Conservation (phyloP, 2,888 invertebrate species). For the Synergus itoensis region DNA sequence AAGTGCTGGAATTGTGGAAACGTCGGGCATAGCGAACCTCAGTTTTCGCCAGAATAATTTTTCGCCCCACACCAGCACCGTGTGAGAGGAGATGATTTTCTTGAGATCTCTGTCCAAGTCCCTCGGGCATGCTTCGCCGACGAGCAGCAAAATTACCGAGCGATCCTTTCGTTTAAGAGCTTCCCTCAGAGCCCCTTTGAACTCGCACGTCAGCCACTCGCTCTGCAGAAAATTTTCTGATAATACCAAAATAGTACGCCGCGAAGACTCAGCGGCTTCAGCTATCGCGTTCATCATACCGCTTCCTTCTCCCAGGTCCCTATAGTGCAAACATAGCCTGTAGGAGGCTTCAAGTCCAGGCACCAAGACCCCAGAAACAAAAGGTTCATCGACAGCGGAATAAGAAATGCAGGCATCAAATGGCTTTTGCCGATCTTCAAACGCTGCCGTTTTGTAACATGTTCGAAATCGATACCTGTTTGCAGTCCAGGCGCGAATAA, state of each 20-base stretch:
- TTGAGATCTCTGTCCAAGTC: conserved; percentile 95
- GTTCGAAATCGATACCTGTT: conserved; percentile 91
- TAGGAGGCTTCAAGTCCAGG: conserved; percentile 93
- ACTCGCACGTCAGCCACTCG: conserved; percentile 97
- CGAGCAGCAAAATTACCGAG: conserved; percentile 92
- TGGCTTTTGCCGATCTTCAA: conserved; percentile 86
- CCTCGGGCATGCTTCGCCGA: conserved; percentile 92
- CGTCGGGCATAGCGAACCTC: conserved; percentile 92
- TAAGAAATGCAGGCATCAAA: conserved; percentile 98
- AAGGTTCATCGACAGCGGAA: conserved; percentile 94
- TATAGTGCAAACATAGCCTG: conserved; percentile 93
- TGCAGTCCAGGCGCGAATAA: conserved; percentile 91
- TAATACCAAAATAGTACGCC: conserved; percentile 92
- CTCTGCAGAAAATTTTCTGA: conserved; percentile 96
- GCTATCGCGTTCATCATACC: conserved; percentile 95
- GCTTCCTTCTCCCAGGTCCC: conserved; percentile 93
- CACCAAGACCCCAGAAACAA: conserved; percentile 92
- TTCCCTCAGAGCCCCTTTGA: conserved; percentile 95
- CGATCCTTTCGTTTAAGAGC: conserved; percentile 92
- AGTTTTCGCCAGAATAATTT: conserved; percentile 98
- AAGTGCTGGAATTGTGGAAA: conserved; percentile 70
- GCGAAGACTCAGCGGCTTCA: conserved; percentile 94
- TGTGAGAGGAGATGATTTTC: conserved; percentile 93
- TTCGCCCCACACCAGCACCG: conserved; percentile 96
- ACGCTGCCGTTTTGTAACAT: conserved; percentile 92